A percentile compares a stretch with the other conserved stretches of the same genome.
Conservation (phyloP, 64 coral and sea anemone genomes). For the Astreopora myriophthalma region DNA sequence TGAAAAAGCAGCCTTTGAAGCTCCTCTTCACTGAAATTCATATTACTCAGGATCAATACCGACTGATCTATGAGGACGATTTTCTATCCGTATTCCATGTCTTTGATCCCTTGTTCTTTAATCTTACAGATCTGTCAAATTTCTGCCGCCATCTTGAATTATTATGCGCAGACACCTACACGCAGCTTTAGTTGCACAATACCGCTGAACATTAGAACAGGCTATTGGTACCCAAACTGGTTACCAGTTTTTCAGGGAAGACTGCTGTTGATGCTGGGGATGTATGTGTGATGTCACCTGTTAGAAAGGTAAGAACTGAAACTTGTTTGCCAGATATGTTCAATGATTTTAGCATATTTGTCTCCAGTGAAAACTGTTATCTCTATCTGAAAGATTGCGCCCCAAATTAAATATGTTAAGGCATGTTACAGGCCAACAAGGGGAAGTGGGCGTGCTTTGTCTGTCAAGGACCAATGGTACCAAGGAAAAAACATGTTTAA, state of each 20-base stretch:
- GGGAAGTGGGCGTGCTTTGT: too few species aligned
- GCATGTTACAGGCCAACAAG: too few species aligned
- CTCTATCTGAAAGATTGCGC: too few species aligned
- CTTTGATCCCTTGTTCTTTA: background rate
- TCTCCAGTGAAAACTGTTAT: too few species aligned
- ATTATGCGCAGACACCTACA: background rate
- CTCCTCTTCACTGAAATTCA: slow-evolving; percentile 75
- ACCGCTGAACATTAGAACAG: background rate
- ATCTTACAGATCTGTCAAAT: background rate
- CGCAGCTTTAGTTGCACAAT: background rate
- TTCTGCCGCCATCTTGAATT: slow-evolving; percentile 31
- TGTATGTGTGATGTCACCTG: too few species aligned
- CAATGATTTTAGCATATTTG: too few species aligned
- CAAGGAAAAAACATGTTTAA: too few species aligned
- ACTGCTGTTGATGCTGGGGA: too few species aligned
- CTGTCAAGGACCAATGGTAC: too few species aligned
- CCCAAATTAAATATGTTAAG: too few species aligned
- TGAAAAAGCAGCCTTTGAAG: slow-evolving; percentile 73
- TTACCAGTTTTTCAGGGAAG: background rate
- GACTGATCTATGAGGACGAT: background rate
- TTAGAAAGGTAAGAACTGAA: too few species aligned
- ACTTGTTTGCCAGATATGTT: too few species aligned
- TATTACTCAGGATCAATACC: background rate
- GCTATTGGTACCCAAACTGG: background rate
- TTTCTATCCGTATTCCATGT: slow-evolving; percentile 30